Evolutionary conservation across 2,113 vertebrate species (phyloP), one percentile per base, ranked within the genome.

Genomic region (Seriola dumerili): DNA sequence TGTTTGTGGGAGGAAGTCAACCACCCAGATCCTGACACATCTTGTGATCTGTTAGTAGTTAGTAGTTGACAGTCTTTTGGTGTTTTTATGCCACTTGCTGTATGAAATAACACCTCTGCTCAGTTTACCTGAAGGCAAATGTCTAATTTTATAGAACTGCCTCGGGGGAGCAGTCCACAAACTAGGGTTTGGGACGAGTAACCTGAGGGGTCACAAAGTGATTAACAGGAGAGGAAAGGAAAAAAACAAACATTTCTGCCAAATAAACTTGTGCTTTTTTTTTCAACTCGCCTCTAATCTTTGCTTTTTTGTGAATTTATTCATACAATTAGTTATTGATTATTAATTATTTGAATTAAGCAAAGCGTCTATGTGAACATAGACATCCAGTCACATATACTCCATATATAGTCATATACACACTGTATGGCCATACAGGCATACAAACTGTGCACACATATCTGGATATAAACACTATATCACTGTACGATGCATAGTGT

Each of bases 51-150:
- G 17, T 64, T 29, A 29, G 29, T 59, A 42, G 54, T 71, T 5
- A 38, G 54, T 17, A 70, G 14, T 23, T 79, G 17, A 55, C 32
- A 38, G 21, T 17, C 48, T 46, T n/a, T 6, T 48, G 13, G 29
- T 16, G 29, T 0, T 8, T 61, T 0, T 21, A 7, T 69, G 32
- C 8, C 14, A 66, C 17, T 34, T 54, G 19, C 14, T 46, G 16
- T n/a, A 54, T 68, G 42, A 72, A 75, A 69, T 32, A 52, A 12
- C 66, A 52, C 4, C 29, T 61, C 17, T 14, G 42, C 48, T 79
- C 23, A 0, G 12, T 84, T 62, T 40, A 66, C 12, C n/a, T 64
- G 34, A 42, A 23, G 16, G 29, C 29, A 19, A 77, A 80, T 2
- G 12, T 72, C 2, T 0, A n/a, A 8, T 79, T 64, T 66, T 36